Evolutionary conservation across 2,797 vertebrate genomes (phyloP).

Genomic region (Bradypodion pumilum): DNA sequence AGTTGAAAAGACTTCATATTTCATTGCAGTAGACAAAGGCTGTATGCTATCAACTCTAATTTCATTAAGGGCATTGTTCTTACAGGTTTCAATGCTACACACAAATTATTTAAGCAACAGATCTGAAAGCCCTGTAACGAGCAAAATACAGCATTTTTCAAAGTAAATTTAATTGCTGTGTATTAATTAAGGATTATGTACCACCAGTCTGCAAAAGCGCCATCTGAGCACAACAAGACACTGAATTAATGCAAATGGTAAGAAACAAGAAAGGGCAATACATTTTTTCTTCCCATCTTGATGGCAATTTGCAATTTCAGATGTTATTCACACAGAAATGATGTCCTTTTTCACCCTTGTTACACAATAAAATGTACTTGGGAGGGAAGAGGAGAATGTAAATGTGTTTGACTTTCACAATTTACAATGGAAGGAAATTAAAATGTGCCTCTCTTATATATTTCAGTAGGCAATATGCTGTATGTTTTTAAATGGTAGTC

Average conservation of each 20-base stretch:
- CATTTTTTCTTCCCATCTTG: not conserved
- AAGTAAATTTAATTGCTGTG: constrained; percentile 8
- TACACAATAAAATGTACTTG: not conserved
- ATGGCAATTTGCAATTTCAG: not conserved
- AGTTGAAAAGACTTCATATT: not conserved
- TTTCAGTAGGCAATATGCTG: not conserved
- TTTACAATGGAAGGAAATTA: not conserved
- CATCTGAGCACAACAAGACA: not conserved
- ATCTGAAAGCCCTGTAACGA: not conserved
- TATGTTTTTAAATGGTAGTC: not conserved
- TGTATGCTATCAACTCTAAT: not conserved
- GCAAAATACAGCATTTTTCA: constrained; percentile 18
- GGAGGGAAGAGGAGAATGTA: not conserved
- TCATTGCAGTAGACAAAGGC: not conserved
- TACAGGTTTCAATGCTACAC: not conserved
- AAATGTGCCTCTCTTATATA: not conserved
- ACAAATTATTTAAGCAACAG: constrained; percentile 13
- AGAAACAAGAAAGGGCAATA: not conserved
- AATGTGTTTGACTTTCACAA: not conserved
- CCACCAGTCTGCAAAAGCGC: not conserved
- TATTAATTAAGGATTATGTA: not conserved
- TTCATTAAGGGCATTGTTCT: constrained; percentile 10
- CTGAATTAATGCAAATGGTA: not conserved
- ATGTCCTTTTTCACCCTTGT: not conserved
- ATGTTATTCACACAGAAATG: constrained; percentile 8